phyloP scores from a whole-genome alignment of 2,888 invertebrate species.

The Vanessa cardui region DNA sequence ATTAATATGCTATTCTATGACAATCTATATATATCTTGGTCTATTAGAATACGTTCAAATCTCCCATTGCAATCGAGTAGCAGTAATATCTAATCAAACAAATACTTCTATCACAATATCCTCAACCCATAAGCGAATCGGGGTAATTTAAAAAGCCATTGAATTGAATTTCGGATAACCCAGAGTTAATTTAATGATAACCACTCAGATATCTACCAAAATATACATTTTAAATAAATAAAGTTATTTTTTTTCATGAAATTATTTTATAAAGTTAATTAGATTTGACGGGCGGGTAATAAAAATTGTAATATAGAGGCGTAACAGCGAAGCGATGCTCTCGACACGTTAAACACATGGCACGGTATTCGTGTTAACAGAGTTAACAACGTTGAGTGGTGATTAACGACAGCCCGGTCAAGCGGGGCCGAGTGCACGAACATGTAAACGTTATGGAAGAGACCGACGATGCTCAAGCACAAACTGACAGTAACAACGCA shows the following conservation, averaged over 20 bases:
- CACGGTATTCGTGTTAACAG: constrained; percentile 42
- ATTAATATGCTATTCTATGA: no score
- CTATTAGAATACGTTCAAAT: no score
- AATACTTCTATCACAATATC: no score
- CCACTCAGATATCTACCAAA: no score
- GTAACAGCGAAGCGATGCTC: constrained; percentile 25
- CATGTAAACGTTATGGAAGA: constrained; percentile 33
- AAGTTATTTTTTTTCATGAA: not conserved
- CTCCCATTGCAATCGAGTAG: no score
- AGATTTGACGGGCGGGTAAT: constrained; percentile 7
- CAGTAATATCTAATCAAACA: no score
- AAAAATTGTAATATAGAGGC: constrained; percentile 26
- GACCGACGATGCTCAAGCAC: not conserved
- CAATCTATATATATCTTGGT: no score
- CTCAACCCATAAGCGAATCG: no score
- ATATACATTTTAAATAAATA: no score
- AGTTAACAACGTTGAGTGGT: constrained; percentile 48
- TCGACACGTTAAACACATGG: constrained; percentile 37
- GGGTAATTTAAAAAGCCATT: no score
- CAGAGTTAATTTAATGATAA: no score
- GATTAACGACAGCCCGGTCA: constrained; percentile 46
- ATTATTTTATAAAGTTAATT: constrained; percentile 6
- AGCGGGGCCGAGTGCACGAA: constrained; percentile 27
- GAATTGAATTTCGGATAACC: no score
- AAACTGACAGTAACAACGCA: not conserved